These are phyloP conservation scores for Polietes domitor DNA, from an alignment of 2,888 invertebrate genomes.

Conservation along the genomic window DNA sequence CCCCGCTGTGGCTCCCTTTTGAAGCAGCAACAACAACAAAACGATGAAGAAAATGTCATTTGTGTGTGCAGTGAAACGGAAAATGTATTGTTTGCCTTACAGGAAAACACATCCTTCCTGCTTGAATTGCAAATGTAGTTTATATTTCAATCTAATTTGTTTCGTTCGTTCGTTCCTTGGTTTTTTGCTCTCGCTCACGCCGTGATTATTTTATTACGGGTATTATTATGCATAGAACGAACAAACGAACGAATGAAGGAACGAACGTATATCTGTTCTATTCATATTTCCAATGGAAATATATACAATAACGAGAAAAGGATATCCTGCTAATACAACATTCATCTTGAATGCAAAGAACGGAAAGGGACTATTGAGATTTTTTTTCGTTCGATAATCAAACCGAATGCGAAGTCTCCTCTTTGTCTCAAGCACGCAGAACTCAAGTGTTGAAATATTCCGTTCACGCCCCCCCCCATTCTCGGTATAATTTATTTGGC, in stretches of 20 bases:
- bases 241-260: too few relatives aligned
- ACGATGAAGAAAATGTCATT: background rate
- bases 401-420: background rate
- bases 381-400: background rate
- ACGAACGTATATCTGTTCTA: background rate
- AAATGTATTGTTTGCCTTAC: constrained; percentile 32
- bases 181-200: background rate
- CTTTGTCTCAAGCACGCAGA: background rate
- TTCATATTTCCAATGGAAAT: background rate
- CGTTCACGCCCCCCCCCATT: background rate
- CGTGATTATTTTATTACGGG: background rate
- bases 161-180: background rate
- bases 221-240: background rate
- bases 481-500: background rate
- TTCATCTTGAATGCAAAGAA: constrained; percentile 9
- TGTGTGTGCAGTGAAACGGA: constrained; percentile 13
- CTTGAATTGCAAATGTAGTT: constrained; percentile 26
- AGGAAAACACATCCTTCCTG: constrained; percentile 41
- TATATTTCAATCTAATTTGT: constrained; percentile 33
- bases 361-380: constrained; percentile 3
- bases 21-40: too few relatives aligned
- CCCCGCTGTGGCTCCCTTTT: too few relatives aligned
- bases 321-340: constrained; percentile 2
- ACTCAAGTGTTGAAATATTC: constrained; percentile 6
- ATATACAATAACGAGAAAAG: background rate